Base-by-base conservation (phyloP, 2,888 invertebrate species). In the Andricus quercusramuli region DNA sequence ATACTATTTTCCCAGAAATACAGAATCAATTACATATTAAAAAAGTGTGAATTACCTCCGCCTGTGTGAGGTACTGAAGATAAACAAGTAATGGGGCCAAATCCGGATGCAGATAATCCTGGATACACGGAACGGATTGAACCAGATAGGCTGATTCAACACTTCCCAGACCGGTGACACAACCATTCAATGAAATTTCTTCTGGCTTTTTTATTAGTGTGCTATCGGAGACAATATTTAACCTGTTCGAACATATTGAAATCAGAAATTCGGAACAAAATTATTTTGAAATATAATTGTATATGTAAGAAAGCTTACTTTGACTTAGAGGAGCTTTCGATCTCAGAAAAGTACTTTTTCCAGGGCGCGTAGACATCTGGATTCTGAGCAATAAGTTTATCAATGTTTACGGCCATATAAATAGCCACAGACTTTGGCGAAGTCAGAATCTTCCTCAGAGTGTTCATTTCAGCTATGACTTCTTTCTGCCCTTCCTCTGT, bases 11-110 rank as follows among this genome's bases (percentile, higher is more conserved):
- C 6, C 32, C 32, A 32, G 32, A 32, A 37, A 37, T 0, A 37
- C 37, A 37, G 9, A 37, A 37, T 8, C 37, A 8, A 9, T 37
- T 37, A 37, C 37, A 37, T 37, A 37, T 37, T 37, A 9, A 37
- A 37, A 37, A 37, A 37, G 37, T 37, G 37, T 37, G 22, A n/a
- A 88, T 88, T 90, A 96, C 97, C 94, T 98, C 98, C 0, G 96
- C 94, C 93, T 98, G 98, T 11, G 95, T 96, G 87, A 98, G 95
- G 93, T 98, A 98, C 93, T 98, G 97, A 84, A 97, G 94, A 84
- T 96, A 96, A 51, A 98, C 95, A 86, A 96, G 93, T 44, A 98
- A 93, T 77, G 97, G 95, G 15, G 98, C 96, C 59, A 96, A 92
- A 89, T 96, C 96, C 1, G 95, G 93, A 90, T 95, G 93, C 74